Evolutionary conservation across 2,888 invertebrate species (phyloP).

Genomic region (Hemistola chrysoprasaria): DNA sequence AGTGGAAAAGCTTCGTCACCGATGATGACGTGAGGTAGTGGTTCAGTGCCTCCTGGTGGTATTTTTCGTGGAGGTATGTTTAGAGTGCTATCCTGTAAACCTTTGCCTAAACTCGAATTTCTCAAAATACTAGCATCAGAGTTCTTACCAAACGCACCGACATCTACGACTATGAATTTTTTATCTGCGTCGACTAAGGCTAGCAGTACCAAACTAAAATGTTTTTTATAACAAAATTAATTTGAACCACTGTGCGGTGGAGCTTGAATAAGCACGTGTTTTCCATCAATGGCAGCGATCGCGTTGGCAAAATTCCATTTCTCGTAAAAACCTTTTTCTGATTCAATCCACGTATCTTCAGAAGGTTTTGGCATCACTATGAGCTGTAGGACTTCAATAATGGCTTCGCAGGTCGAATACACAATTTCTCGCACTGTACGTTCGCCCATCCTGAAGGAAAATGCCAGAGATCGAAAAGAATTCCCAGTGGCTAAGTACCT

Average conservation of each 20-base stretch:
- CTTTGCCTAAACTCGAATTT: constrained; percentile 23
- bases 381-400: constrained; percentile 2
- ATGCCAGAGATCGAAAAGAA: constrained; percentile 23
- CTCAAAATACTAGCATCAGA: constrained; percentile 25
- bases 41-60: constrained; percentile 6
- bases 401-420: constrained; percentile 6
- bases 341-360: neutral
- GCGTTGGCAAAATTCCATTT: constrained; percentile 23
- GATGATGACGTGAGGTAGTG: constrained; percentile 10
- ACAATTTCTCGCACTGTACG: constrained; percentile 12
- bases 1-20: constrained; percentile 13
- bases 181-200: constrained; percentile 25
- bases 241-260: constrained; percentile 21
- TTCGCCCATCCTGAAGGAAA: constrained; percentile 8
- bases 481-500: constrained; percentile 30
- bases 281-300: constrained; percentile 22
- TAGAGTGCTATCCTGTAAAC: constrained; percentile 16
- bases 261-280: constrained; percentile 18
- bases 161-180: constrained; percentile 23
- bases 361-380: constrained; percentile 8
- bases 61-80: constrained; percentile 6
- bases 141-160: constrained; percentile 27
- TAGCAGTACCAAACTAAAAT: constrained; percentile 23
- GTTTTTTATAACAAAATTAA: constrained; percentile 23
- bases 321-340: constrained; percentile 6